These are phyloP conservation scores for Lomographa bimaculata DNA, from an alignment of 2,888 invertebrate genomes.

Conservation along the genomic window DNA sequence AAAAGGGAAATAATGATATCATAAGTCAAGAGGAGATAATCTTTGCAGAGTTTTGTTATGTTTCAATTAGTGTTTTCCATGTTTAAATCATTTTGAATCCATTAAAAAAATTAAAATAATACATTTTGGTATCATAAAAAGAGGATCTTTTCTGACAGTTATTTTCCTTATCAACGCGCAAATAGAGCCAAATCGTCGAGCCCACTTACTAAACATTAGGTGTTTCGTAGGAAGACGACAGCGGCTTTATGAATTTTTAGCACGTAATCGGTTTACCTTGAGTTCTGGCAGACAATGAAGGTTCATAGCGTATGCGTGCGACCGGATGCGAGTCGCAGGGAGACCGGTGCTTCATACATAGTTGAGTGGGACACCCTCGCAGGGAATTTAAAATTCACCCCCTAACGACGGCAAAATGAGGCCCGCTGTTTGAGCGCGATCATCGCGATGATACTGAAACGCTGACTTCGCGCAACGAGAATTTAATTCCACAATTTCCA, in stretches of 20 bases:
- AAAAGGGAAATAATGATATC: slow-evolving; percentile 79
- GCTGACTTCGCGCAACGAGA: slow-evolving; percentile 25
- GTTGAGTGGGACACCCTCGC: slow-evolving; percentile 67
- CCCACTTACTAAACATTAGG: slow-evolving; percentile 61
- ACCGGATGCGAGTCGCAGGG: slow-evolving; percentile 60
- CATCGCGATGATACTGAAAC: slow-evolving; percentile 50
- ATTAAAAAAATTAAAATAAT: slow-evolving; percentile 5
- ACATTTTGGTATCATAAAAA: slow-evolving; percentile 12
- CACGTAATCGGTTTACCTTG: slow-evolving; percentile 73
- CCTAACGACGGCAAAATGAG: slow-evolving; percentile 65
- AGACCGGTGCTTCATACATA: slow-evolving; percentile 75
- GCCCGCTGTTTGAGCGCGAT: slow-evolving; percentile 60
- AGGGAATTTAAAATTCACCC: slow-evolving; percentile 75
- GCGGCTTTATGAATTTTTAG: slow-evolving; percentile 75
- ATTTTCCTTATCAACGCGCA: slow-evolving; percentile 40
- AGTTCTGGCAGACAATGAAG: slow-evolving; percentile 63
- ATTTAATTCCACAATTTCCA: slow-evolving; percentile 25
- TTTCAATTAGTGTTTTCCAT: slow-evolving; percentile 59
- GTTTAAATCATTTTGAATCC: slow-evolving; percentile 21
- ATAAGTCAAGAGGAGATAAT: slow-evolving; percentile 78
- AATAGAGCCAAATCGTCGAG: slow-evolving; percentile 48
- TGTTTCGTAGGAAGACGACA: slow-evolving; percentile 58
- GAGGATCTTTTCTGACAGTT: slow-evolving; percentile 13
- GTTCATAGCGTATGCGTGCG: slow-evolving; percentile 65
- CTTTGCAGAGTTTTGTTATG: slow-evolving; percentile 71